Base-by-base conservation (phyloP, 2,797 vertebrate genomes). In the Sebastes baramenuke region DNA sequence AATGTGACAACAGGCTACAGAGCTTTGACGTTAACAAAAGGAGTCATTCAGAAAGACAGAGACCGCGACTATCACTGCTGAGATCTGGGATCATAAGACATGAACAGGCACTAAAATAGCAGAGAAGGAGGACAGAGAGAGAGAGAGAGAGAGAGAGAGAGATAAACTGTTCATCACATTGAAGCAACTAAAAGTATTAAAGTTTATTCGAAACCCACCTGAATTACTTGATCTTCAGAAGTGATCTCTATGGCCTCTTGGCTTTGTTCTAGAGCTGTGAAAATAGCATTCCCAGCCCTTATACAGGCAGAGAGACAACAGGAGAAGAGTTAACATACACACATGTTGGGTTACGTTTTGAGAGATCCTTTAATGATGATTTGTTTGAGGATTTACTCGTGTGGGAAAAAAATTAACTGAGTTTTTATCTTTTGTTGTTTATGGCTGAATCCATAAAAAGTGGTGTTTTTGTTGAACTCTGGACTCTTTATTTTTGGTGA, bases 181-280 rank as follows among this genome's bases (percentile, higher is more conserved):
- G 22, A 74, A 82, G 59, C 18, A 62, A 30, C n/a, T 5, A 32
- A 9, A 61, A 65, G 11, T 5, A 64, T 69, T 22, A 16, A 46
- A 62, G 69, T 34, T 58, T 38, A 62, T 54, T 52, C 27, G 8
- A 77, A 67, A 34, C 81, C 58, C 92, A 99, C 98, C 97, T 99
- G 98, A 95, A 99, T 97, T 81, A 98, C 91, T 90, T 97, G 97
- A 94, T 99, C 97, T 96, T 99, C 98, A 94, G 96, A 98, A 80
- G 97, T 98, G 94, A 99, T 99, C 95, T 99, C 97, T 92, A 99
- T 95, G 93, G 98, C 98, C 95, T 99, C 98, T 95, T 99, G 98
- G 91, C 97, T 99, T 95, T 97, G 98, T 93, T 99, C 98, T 94
- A 99, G 92, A 75, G 98, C 97, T 83, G 97, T 97, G 93, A 99